Evolutionary conservation across 1,140 invertebrate genomes (phyloP), one percentile per base, ranked within the genome.

Genomic region (Pogonognathellus flavescens): DNA sequence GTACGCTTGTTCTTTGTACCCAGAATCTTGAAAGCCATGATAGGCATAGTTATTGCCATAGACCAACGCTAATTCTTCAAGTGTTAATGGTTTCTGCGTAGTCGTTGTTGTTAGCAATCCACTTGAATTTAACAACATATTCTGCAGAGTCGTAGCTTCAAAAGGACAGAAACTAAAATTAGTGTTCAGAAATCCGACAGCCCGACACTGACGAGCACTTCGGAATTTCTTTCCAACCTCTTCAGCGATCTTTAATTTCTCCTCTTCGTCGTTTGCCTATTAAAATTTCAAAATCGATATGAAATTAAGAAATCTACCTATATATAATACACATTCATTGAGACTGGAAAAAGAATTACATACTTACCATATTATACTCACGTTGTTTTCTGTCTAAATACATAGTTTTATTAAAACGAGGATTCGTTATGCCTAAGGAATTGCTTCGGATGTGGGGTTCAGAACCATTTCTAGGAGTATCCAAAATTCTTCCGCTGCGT

Each of bases 191-290:
- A 80, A 53, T 59, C 57, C 57, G 1, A 85, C 59, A 13, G 53
- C n/a, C 0, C 85, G 82, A 80, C 85, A 86, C 53, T 86, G 85
- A 14, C 85, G 49, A 14, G 82, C 20, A 20, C 66, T 84, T 80
- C 82, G 66, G 11, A 84, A 22, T 66, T 84, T 86, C 20, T 55
- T 31, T 16, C 82, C 82, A 11, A 76, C 70, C 55, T 86, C 82
- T 9, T 50, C 31, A 20, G 82, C 85, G n/a, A 86, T 80, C n/a
- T 83, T 55, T 9, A 52, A 13, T 60, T 50, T 82, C 31, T 62
- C n/a, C 7, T 11, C 20, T 60, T 60, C 80, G 7, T 55, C 55
- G 22, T 13, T 20, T 22, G 80, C 80, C 53, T 82, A 20, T 62
- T 9, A 7, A 13, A 53, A 62, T 10, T 22, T 7, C 60, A 62